These are phyloP conservation scores for Coptodon rendalli DNA, from an alignment of 2,113 vertebrate genomes.

Conservation along the genomic window DNA sequence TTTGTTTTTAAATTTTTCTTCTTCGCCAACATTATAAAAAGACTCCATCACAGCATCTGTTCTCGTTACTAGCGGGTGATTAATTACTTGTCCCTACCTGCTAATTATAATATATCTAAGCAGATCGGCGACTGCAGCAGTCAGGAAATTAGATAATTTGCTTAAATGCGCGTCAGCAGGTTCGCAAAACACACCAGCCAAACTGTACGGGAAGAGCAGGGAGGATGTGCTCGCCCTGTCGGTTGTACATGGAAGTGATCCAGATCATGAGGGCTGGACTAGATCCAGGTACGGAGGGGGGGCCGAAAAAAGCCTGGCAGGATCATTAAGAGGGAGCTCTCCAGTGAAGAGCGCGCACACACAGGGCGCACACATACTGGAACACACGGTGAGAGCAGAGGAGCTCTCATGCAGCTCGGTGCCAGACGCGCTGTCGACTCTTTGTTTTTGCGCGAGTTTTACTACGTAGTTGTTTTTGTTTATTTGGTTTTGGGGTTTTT, in stretches of 20 bases:
- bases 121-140: neutral
- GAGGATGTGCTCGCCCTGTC: slow-evolving; percentile 45
- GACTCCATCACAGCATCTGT: neutral
- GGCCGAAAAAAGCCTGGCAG: slow-evolving; percentile 41
- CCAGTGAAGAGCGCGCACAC: slow-evolving; percentile 20
- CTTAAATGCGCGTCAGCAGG: neutral
- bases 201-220: neutral
- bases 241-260: slow-evolving; percentile 55
- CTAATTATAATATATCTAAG: neutral
- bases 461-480: neutral
- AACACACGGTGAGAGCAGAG: neutral
- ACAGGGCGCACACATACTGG: neutral
- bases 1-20: neutral
- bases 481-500: neutral
- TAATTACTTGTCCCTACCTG: neutral
- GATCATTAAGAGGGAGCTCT: slow-evolving; percentile 56
- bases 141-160: neutral
- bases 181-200: neutral
- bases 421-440: slow-evolving; percentile 34
- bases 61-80: neutral
- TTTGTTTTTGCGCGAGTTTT: neutral
- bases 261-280: slow-evolving; percentile 49
- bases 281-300: slow-evolving; percentile 37
- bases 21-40: neutral
- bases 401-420: slow-evolving; percentile 33